phyloP scores from a whole-genome alignment of 2,797 vertebrate genomes.

The Prunella strophiata region DNA sequence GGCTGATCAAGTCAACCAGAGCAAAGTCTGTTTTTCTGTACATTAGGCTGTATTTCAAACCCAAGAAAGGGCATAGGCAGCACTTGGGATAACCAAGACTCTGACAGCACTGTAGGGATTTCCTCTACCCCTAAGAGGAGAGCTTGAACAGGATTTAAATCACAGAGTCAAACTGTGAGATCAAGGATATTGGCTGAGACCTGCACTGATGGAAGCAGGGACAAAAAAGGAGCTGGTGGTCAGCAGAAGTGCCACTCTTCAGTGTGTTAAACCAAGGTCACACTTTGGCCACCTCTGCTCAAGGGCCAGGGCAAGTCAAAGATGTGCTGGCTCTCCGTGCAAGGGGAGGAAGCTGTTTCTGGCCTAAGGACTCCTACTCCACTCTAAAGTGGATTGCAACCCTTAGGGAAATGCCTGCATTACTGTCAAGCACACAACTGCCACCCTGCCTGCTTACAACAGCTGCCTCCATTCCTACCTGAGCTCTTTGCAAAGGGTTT shows the following conservation, averaged over 20 bases:
- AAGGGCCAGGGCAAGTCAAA: neutral
- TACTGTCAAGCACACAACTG: neutral
- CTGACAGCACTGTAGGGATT: neutral
- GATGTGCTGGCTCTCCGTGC: neutral
- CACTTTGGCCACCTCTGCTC: neutral
- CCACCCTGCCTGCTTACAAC: neutral
- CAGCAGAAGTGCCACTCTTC: neutral
- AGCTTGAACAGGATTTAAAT: neutral
- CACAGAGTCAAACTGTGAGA: neutral
- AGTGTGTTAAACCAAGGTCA: neutral
- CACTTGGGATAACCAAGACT: neutral
- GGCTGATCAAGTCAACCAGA: neutral
- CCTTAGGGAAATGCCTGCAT: neutral
- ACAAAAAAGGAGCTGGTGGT: neutral
- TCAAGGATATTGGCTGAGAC: neutral
- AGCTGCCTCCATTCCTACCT: neutral
- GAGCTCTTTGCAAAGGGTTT: neutral
- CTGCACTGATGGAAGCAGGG: neutral
- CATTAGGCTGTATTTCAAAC: neutral
- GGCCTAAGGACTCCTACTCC: neutral
- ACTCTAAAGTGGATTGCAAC: neutral
- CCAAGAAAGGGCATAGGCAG: neutral
- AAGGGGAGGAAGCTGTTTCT: neutral
- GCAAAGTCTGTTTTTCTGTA: neutral
- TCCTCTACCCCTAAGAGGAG: neutral